Conservation (phyloP, 2,888 invertebrate genomes). For the Meghimatium bilineatum region DNA sequence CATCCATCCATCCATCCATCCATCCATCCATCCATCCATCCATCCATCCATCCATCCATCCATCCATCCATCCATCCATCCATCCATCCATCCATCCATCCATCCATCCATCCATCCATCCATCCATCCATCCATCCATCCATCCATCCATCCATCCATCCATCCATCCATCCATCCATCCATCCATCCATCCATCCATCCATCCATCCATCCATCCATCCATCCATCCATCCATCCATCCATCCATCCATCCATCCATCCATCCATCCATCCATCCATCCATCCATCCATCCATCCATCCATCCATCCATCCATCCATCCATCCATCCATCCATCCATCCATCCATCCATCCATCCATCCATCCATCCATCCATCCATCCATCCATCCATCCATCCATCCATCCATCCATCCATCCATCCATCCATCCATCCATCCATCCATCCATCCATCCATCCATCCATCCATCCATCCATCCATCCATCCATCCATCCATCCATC, state of each 20-base stretch:
- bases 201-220: background rate
- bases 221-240: background rate
- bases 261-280: background rate
- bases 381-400: background rate
- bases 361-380: background rate
- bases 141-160: background rate
- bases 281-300: background rate
- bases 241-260: background rate
- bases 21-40: conserved; percentile 16
- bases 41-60: conserved; percentile 12
- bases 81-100: background rate
- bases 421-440: background rate
- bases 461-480: background rate
- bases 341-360: background rate
- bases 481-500: background rate
- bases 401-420: background rate
- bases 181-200: background rate
- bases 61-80: background rate
- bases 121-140: background rate
- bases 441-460: background rate
- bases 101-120: background rate
- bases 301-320: background rate
- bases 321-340: background rate
- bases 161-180: background rate
- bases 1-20: conserved; percentile 10